These are phyloP conservation scores for Platyura marginata DNA, from an alignment of 1,140 invertebrate species.

Conservation along the genomic window DNA sequence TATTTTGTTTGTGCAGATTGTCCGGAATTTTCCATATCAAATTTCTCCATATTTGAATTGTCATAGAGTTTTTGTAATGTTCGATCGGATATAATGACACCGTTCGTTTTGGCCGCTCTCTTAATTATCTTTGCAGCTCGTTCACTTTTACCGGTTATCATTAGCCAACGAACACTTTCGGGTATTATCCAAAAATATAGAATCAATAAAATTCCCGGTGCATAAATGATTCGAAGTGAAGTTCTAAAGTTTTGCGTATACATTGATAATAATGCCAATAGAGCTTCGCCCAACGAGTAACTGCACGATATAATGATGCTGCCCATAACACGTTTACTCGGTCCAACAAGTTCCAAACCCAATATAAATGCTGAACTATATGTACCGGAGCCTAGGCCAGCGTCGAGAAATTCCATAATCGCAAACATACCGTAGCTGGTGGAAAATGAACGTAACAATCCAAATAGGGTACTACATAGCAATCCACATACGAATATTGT, in stretches of 20 bases:
- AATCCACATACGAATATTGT: slow-evolving; percentile 35
- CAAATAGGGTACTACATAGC: slow-evolving; percentile 33
- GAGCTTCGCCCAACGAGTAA: slow-evolving; percentile 51
- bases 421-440: slow-evolving; percentile 38
- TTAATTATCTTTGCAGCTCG: slow-evolving; percentile 36
- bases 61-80: too few relatives aligned
- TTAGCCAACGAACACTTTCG: slow-evolving; percentile 52
- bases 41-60: too few relatives aligned
- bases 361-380: slow-evolving; percentile 27
- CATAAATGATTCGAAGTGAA: slow-evolving; percentile 45
- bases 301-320: slow-evolving; percentile 48
- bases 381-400: background rate
- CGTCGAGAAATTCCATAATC: slow-evolving; percentile 31
- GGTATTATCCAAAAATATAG: slow-evolving; percentile 37
- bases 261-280: slow-evolving; percentile 46
- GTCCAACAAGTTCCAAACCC: slow-evolving; percentile 59
- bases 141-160: slow-evolving; percentile 44
- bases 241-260: slow-evolving; percentile 47
- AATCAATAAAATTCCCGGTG: slow-evolving; percentile 40
- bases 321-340: slow-evolving; percentile 49
- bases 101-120: slow-evolving; percentile 48
- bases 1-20: too few relatives aligned
- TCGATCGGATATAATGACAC: slow-evolving; percentile 32
- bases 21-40: too few relatives aligned
- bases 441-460: slow-evolving; percentile 41